Conservation (phyloP, 1,140 invertebrate species). For the Magallana ariakensis region DNA sequence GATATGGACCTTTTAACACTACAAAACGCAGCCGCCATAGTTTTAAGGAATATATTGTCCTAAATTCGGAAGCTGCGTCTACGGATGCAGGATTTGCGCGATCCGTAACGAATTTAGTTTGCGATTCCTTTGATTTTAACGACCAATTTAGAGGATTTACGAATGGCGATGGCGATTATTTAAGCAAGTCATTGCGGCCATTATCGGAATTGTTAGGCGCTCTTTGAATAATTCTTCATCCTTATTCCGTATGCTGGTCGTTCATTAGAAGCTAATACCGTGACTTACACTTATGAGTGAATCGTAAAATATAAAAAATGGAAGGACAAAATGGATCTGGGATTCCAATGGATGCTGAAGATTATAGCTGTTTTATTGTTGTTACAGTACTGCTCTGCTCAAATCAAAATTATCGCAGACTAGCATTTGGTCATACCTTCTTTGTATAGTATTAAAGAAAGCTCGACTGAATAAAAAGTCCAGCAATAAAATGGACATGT, state of each 20-base stretch:
- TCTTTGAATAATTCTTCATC: neutral
- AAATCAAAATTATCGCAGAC: too few species aligned
- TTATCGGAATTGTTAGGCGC: neutral
- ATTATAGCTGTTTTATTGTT: too few species aligned
- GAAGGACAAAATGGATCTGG: too few species aligned
- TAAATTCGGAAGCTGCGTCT: neutral
- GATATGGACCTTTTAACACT: neutral
- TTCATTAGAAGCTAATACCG: neutral
- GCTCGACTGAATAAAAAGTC: too few species aligned
- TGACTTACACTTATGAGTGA: neutral
- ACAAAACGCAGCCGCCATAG: neutral
- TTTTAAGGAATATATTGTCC: neutral
- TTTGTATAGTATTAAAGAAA: too few species aligned
- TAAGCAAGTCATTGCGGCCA: neutral
- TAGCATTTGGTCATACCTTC: too few species aligned
- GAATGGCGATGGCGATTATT: neutral
- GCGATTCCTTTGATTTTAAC: neutral
- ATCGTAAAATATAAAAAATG: neutral
- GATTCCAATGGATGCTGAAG: too few species aligned
- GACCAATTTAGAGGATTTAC: constrained; percentile 23
- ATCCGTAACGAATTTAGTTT: neutral
- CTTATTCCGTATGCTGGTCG: neutral
- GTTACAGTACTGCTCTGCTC: too few species aligned
- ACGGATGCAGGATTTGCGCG: neutral
- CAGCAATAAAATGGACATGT: too few species aligned